A percentile compares a stretch with the other conserved stretches of the same genome.
Evolutionary conservation across 2,113 vertebrate species (phyloP).

Genomic region (Pontoporia blainvillei): DNA sequence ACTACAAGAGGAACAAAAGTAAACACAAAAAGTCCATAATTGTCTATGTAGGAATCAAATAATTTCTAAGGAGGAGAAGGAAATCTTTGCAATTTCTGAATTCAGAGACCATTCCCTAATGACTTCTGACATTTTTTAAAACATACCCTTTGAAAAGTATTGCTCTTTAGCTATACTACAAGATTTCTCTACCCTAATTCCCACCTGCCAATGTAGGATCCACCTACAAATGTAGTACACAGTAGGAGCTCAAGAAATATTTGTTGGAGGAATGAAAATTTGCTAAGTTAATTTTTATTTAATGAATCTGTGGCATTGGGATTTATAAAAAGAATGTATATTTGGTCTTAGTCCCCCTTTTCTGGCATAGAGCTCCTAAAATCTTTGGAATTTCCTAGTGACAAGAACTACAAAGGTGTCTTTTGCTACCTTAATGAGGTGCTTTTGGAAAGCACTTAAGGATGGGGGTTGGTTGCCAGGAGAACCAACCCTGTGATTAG

Average conservation of each 20-base stretch:
- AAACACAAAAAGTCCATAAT: not conserved
- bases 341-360: not conserved
- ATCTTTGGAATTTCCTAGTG: not conserved
- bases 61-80: not conserved
- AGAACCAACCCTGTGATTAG: no score
- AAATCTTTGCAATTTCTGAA: not conserved
- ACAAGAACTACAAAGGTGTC: not conserved
- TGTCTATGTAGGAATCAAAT: not conserved
- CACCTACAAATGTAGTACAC: not conserved
- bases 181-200: not conserved
- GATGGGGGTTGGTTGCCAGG: not conserved
- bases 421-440: not conserved
- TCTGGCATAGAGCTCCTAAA: not conserved
- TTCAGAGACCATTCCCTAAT: not conserved
- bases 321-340: not conserved
- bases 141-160: not conserved
- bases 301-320: not conserved
- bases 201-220: not conserved
- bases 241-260: not conserved
- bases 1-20: not conserved
- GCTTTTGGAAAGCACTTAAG: not conserved
- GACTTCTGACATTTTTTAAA: not conserved
- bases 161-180: not conserved
- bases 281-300: not conserved
- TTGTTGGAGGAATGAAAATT: not conserved